Evolutionary conservation across 2,888 invertebrate species (phyloP), one percentile per base, ranked within the genome.

Genomic region (Choristoneura rosaceana): DNA sequence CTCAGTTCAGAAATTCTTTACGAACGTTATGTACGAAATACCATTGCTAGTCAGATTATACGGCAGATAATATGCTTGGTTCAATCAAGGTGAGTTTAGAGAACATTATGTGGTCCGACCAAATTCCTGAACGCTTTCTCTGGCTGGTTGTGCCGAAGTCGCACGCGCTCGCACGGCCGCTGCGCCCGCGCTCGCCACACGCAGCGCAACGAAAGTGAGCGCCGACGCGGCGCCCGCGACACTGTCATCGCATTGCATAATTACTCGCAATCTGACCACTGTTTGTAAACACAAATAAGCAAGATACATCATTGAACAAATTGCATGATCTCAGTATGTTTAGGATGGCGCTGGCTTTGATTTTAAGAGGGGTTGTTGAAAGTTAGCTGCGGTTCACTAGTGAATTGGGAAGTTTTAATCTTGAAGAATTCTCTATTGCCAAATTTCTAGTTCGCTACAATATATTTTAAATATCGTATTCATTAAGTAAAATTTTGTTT

Each of bases 61-160:
- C 15, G 38, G 12, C 14, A 33, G 58, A 59, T 55, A 68, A 25
- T 25, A 25, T 25, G 58, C 60, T 50, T 60, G 47, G 60, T 61
- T 69, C 50, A 38, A 60, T 47, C 47, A 34, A 25, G 65, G 41
- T 61, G 34, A 45, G 45, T 60, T 61, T 61, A 69, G 59, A 68
- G 67, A 67, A 59, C 59, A 68, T 47, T 55, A 70, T 65, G 74
- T 84, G 85, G 84, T 84, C 80, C 84, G 89, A 85, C 88, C 90
- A 88, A 93, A 93, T 93, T 93, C 93, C 92, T 92, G 84, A 89
- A 85, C 92, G 92, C 93, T 93, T 93, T 94, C 93, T 92, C 93
- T 89, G 87, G 82, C 82, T 77, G 82, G 82, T 8, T 82, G 82
- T 81, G 81, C 77, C 76, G 64, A 74, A 70, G 47, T 69, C 64